Percentiles rank a stretch among this genome's conserved stretches.
These are phyloP conservation scores for Syrphus vitripennis DNA, from an alignment of 2,888 invertebrate species.

Conservation along the genomic window DNA sequence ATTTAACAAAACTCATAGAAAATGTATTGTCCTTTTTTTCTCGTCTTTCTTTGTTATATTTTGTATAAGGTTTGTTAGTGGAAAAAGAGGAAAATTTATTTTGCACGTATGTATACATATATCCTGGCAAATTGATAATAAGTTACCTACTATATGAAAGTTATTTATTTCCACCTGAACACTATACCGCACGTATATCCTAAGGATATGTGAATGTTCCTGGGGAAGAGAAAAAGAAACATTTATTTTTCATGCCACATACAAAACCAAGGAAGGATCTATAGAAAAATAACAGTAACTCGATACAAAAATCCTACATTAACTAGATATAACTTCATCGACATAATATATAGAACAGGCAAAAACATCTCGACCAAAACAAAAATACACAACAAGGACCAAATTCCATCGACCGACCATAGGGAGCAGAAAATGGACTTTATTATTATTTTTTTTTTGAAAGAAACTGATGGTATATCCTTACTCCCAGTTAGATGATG, in stretches of 20 bases:
- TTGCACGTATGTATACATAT: conserved; percentile 60
- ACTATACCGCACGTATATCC: background rate
- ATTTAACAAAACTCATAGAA: conserved; percentile 45
- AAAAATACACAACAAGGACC: conserved; percentile 53
- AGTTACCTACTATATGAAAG: conserved; percentile 49
- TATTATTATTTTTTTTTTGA: background rate
- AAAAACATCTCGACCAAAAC: conserved; percentile 27
- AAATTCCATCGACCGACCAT: conserved; percentile 6
- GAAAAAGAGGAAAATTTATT: conserved; percentile 55
- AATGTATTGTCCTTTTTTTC: conserved; percentile 14
- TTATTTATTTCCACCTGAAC: conserved; percentile 58
- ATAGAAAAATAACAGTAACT: conserved; percentile 31
- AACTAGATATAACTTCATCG: conserved; percentile 60
- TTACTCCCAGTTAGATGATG: conserved; percentile 37
- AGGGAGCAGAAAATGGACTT: conserved; percentile 13
- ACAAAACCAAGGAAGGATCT: conserved; percentile 26
- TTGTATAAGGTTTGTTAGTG: background rate
- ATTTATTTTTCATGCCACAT: conserved; percentile 64
- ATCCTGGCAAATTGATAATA: conserved; percentile 70
- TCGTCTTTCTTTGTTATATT: background rate
- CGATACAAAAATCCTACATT: conserved; percentile 56
- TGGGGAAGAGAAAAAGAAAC: background rate
- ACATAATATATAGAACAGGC: conserved; percentile 19
- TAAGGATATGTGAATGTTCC: conserved; percentile 14
- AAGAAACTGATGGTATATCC: background rate